phyloP scores from a whole-genome alignment of 2,888 invertebrate species.

The Priocnemis perturbator region DNA sequence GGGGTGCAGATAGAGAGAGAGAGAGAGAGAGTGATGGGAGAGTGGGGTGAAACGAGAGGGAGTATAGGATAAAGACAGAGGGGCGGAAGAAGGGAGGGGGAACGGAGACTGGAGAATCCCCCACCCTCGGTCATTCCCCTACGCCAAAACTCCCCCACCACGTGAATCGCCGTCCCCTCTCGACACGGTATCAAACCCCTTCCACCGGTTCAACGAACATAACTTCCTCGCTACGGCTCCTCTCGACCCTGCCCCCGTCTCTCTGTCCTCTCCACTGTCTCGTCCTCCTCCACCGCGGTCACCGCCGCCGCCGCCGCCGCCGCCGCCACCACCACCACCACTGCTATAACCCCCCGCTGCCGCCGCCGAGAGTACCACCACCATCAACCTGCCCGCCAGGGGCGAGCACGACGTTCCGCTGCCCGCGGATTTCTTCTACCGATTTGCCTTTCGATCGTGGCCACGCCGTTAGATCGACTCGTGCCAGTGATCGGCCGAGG shows the following conservation, averaged over 20 bases:
- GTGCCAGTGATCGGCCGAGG: slow-evolving; percentile 1
- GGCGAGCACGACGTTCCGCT: slow-evolving; percentile 39
- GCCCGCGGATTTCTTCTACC: slow-evolving; percentile 31
- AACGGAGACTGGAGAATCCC: slow-evolving; percentile 45
- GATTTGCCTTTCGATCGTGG: slow-evolving; percentile 33
- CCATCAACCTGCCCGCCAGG: slow-evolving; percentile 36
- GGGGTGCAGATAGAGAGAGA: slow-evolving; percentile 2
- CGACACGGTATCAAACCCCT: slow-evolving; percentile 57
- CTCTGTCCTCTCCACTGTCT: slow-evolving; percentile 39
- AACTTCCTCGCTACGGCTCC: slow-evolving; percentile 58
- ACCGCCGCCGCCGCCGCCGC: slow-evolving; percentile 35
- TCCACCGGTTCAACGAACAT: slow-evolving; percentile 56
- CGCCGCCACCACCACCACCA: slow-evolving; percentile 25
- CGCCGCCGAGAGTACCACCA: slow-evolving; percentile 26
- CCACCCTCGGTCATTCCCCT: slow-evolving; percentile 39
- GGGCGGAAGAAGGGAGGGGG: slow-evolving; percentile 17
- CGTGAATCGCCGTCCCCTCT: slow-evolving; percentile 20
- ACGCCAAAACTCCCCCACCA: slow-evolving; percentile 47
- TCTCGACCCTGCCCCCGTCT: slow-evolving; percentile 32
- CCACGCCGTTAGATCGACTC: slow-evolving; percentile 9
- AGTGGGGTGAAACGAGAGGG: slow-evolving; percentile 20
- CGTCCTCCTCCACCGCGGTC: slow-evolving; percentile 39
- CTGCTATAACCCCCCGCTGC: background rate
- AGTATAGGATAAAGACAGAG: slow-evolving; percentile 32
- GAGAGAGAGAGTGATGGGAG: slow-evolving; percentile 26